Conservation (phyloP, 2,797 vertebrate genomes). For the Eurystomus glaucurus region DNA sequence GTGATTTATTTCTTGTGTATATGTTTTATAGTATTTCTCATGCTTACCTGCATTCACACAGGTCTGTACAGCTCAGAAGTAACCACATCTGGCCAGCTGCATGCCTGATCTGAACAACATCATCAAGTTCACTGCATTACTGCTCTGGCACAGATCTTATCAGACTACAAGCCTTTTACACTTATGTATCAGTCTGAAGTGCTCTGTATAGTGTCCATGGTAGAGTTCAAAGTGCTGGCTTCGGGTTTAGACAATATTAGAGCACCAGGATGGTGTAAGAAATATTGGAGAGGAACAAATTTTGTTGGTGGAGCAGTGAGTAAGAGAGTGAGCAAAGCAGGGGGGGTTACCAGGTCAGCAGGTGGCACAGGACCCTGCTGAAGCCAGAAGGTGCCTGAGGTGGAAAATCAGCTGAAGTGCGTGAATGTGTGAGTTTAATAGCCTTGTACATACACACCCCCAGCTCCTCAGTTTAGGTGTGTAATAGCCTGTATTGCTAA, state of each 20-base stretch:
- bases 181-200: background rate
- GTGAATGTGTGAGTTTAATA: background rate
- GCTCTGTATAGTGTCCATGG: background rate
- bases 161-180: background rate
- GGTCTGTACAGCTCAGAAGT: background rate
- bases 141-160: background rate
- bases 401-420: background rate
- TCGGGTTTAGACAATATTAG: background rate
- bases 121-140: background rate
- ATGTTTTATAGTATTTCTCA: background rate
- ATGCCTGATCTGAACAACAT: fast-evolving
- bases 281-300: background rate
- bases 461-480: background rate
- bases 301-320: background rate
- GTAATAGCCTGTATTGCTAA: background rate
- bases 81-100: background rate
- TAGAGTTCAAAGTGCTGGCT: background rate
- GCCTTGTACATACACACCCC: background rate
- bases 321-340: background rate
- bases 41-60: background rate
- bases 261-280: background rate
- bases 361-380: background rate
- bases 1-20: background rate
- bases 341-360: background rate
- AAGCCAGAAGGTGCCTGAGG: background rate